Conservation (phyloP, 2,113 vertebrate genomes). For the Chinchilla lanigera region DNA sequence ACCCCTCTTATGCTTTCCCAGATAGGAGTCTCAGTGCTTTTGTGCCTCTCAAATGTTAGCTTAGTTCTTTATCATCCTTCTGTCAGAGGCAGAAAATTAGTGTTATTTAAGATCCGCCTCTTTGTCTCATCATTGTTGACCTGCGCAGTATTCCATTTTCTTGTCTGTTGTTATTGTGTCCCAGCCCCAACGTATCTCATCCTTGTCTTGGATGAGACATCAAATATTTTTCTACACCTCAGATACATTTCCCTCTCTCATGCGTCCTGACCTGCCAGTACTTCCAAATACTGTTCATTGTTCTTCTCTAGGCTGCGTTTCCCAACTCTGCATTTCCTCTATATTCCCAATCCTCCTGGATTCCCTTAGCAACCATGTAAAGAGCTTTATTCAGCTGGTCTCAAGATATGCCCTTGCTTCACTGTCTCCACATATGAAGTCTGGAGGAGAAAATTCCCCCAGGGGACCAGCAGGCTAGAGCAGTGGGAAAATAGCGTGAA, state of each 20-base stretch:
- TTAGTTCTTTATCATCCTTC: neutral
- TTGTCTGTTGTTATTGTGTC: neutral
- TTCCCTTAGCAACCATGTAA: neutral
- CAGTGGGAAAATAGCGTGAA: neutral
- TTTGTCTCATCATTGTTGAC: neutral
- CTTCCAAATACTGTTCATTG: neutral
- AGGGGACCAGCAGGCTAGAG: neutral
- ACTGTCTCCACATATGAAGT: slow-evolving; percentile 3
- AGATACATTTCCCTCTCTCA: neutral
- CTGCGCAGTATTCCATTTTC: neutral
- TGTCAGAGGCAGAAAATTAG: slow-evolving; percentile 7
- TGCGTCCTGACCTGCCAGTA: neutral
- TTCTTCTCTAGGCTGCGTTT: neutral
- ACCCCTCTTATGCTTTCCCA: neutral
- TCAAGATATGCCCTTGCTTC: neutral
- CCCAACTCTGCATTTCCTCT: neutral
- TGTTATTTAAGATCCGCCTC: neutral
- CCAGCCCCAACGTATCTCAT: neutral
- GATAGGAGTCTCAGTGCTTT: neutral
- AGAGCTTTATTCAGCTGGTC: slow-evolving; percentile 21
- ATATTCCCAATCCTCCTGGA: neutral
- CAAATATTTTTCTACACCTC: neutral
- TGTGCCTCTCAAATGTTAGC: neutral
- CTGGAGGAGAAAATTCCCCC: neutral
- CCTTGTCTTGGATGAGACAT: slow-evolving; percentile 16